Percentiles rank a stretch among this genome's conserved stretches.
Evolutionary conservation across 2,113 vertebrate genomes (phyloP).

Genomic region (Shinisaurus crocodilurus): DNA sequence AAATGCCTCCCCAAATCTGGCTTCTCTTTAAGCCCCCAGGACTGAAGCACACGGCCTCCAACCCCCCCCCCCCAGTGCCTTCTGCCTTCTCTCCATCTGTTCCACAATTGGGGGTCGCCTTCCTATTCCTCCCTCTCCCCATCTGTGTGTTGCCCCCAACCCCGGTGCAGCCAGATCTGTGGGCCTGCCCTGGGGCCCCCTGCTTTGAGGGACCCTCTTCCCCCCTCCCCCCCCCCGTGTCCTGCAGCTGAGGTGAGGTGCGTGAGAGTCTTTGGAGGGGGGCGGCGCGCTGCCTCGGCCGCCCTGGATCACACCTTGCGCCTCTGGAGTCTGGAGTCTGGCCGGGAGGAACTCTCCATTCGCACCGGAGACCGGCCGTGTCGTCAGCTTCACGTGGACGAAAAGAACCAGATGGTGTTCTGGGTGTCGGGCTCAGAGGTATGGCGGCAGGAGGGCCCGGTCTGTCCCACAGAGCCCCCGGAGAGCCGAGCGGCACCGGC

Average conservation of each 20-base stretch:
- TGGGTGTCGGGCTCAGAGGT: constrained; percentile 77
- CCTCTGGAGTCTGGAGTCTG: constrained; percentile 78
- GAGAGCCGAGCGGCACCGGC: no score
- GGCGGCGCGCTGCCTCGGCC: constrained; percentile 75
- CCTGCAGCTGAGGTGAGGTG: constrained; percentile 75
- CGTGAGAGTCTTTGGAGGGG: constrained; percentile 66
- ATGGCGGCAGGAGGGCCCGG: not conserved
- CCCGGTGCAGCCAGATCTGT: not conserved
- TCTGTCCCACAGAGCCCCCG: not conserved
- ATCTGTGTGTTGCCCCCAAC: not conserved
- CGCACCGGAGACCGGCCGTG: constrained; percentile 48
- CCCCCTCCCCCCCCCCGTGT: not conserved
- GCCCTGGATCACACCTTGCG: constrained; percentile 77
- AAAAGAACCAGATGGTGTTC: constrained; percentile 65
- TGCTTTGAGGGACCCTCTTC: not conserved
- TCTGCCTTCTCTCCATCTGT: no score
- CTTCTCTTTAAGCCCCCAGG: no score
- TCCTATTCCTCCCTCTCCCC: not conserved
- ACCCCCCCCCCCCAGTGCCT: no score
- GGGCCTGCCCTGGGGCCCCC: not conserved
- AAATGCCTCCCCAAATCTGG: no score
- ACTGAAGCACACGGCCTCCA: no score
- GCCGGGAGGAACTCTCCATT: constrained; percentile 73
- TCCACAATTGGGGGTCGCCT: no score
- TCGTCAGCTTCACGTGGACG: constrained; percentile 70